These are phyloP conservation scores for Caloenas nicobarica DNA, from an alignment of 2,113 vertebrate species.

Conservation along the genomic window DNA sequence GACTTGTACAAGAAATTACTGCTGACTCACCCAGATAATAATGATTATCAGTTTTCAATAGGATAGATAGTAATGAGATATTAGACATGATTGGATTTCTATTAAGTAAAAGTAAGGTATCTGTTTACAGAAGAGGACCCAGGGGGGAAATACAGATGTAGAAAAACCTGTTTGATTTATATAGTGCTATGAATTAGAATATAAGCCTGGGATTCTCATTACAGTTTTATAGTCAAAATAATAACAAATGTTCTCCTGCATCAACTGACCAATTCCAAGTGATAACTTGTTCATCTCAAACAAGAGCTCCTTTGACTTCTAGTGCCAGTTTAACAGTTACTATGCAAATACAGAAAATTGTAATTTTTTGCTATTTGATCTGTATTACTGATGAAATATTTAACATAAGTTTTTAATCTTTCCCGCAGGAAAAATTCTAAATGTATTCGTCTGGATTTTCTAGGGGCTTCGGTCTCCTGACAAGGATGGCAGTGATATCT, in stretches of 20 bases:
- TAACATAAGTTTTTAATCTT: conserved; percentile 1
- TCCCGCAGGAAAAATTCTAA: not conserved
- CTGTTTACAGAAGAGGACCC: not conserved
- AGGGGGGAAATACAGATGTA: not conserved
- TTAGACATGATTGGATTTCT: not conserved
- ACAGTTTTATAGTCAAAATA: not conserved
- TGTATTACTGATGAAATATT: not conserved
- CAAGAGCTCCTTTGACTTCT: not conserved
- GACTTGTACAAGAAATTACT: not conserved
- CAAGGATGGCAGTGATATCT: conserved; percentile 1
- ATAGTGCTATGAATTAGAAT: not conserved
- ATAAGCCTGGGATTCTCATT: not conserved
- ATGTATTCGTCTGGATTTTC: conserved; percentile 22
- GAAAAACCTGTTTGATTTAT: not conserved
- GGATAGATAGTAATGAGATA: not conserved
- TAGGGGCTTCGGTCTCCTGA: not conserved
- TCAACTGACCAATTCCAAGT: not conserved
- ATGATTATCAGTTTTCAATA: not conserved
- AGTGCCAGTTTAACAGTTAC: not conserved
- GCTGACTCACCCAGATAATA: not conserved
- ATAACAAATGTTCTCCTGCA: not conserved
- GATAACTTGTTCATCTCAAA: not conserved
- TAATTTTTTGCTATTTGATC: not conserved
- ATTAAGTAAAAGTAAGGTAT: not conserved
- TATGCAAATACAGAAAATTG: not conserved